Percentiles rank a stretch among this genome's conserved stretches.
Conservation (phyloP, 2,113 vertebrate genomes). For the Carollia perspicillata region DNA sequence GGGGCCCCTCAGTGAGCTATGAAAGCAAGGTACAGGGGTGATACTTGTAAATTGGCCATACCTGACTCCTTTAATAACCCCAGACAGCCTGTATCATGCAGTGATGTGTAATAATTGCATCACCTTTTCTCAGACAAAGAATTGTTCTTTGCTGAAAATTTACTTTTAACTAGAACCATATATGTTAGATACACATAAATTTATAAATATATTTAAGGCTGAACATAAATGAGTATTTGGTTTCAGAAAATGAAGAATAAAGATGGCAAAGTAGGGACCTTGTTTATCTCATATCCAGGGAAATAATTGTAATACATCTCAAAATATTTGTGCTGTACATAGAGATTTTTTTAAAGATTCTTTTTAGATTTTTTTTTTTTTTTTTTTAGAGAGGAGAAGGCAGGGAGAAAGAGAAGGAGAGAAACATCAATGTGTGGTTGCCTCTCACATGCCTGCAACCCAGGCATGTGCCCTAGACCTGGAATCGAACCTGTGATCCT, state of each 20-base stretch:
- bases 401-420: no score
- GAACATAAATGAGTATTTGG: conserved; percentile 2
- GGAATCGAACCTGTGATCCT: no score
- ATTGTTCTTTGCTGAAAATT: neutral
- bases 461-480: no score
- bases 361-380: no score
- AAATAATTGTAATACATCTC: conserved; percentile 11
- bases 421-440: no score
- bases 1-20: conserved; percentile 58
- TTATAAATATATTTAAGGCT: conserved; percentile 2
- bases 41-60: conserved; percentile 74
- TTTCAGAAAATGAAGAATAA: conserved; percentile 30
- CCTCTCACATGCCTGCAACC: no score
- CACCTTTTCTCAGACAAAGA: conserved; percentile 77
- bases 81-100: conserved; percentile 67
- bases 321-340: neutral
- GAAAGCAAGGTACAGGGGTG: conserved; percentile 64
- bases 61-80: conserved; percentile 62
- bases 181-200: neutral
- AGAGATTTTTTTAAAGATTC: neutral
- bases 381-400: no score
- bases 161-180: neutral
- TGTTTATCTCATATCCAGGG: neutral
- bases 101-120: conserved; percentile 78
- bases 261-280: neutral